Evolutionary conservation across 1,140 invertebrate species (phyloP).

Genomic region (Caerostris extrusa): DNA sequence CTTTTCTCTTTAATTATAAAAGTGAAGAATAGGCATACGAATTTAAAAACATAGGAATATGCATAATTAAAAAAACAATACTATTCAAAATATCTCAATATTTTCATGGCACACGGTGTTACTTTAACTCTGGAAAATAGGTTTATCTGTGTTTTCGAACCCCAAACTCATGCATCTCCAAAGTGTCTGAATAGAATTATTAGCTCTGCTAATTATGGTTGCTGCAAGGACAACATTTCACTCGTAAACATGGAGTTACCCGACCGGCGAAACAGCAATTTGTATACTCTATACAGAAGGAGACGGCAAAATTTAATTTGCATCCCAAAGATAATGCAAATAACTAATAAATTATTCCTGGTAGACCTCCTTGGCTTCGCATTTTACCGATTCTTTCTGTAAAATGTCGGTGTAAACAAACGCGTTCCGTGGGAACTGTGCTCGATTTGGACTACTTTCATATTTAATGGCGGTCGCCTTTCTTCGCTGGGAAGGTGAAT

Average conservation of each 20-base stretch:
- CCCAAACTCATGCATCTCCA: neutral
- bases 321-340: slow-evolving; percentile 4
- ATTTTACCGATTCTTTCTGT: neutral
- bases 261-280: neutral
- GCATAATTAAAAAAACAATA: too few relatives aligned
- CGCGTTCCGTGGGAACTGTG: neutral
- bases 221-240: neutral
- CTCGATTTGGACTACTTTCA: neutral
- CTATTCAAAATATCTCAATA: too few relatives aligned
- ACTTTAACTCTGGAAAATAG: neutral
- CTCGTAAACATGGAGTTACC: neutral
- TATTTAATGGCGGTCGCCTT: too few relatives aligned
- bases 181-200: neutral
- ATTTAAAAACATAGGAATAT: too few relatives aligned
- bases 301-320: neutral
- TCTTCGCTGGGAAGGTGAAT: too few relatives aligned
- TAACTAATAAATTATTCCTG: slow-evolving; percentile 8
- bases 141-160: neutral
- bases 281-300: neutral
- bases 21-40: too few relatives aligned
- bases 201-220: neutral
- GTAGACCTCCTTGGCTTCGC: neutral
- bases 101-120: neutral
- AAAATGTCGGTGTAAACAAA: neutral
- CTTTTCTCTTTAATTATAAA: too few relatives aligned